Percentiles rank a stretch among this genome's conserved stretches.
These are phyloP conservation scores for Anguilla obscura DNA, from an alignment of 2,797 vertebrate genomes.

Conservation along the genomic window DNA sequence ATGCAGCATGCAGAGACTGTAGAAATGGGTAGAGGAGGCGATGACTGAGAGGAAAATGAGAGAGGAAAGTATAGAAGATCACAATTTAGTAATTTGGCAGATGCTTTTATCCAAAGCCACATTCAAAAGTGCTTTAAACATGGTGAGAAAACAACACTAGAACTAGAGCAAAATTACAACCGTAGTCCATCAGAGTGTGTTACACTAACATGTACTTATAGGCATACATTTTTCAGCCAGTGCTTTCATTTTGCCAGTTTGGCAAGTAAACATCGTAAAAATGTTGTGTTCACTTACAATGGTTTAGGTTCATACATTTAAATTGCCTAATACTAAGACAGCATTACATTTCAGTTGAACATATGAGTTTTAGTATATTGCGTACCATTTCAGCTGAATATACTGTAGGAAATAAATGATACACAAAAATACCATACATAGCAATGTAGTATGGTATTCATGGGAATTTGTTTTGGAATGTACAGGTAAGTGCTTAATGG, in stretches of 20 bases:
- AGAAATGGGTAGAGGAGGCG: too few relatives aligned
- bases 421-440: not conserved
- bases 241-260: not conserved
- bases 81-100: too few relatives aligned
- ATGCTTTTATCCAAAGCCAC: too few relatives aligned
- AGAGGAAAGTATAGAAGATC: too few relatives aligned
- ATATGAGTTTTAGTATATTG: not conserved
- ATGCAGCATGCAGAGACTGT: too few relatives aligned
- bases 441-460: not conserved
- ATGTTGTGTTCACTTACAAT: not conserved
- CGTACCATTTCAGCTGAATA: not conserved
- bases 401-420: not conserved
- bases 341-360: not conserved
- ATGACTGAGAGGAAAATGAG: too few relatives aligned
- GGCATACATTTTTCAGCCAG: too few relatives aligned
- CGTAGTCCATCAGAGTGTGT: too few relatives aligned
- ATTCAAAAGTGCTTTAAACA: too few relatives aligned
- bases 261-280: not conserved
- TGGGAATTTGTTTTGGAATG: not conserved
- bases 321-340: not conserved
- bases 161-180: too few relatives aligned
- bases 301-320: not conserved
- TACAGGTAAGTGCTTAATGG: not conserved
- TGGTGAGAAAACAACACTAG: too few relatives aligned
- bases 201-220: too few relatives aligned